Evolutionary conservation across 2,888 invertebrate genomes (phyloP).

Genomic region (Frankliniella intonsa): DNA sequence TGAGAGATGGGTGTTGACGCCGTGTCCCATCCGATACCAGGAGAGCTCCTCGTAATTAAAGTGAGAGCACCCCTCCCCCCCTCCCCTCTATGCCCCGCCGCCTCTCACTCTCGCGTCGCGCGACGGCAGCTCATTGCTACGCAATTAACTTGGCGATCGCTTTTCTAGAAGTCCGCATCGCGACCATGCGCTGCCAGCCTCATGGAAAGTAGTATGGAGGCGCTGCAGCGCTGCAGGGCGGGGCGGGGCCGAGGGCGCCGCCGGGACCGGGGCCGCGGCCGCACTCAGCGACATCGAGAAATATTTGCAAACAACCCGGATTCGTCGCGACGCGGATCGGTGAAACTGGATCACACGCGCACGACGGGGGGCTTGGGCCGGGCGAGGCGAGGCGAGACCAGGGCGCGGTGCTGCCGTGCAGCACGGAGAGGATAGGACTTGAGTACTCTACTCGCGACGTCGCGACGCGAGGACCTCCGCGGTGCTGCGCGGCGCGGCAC

Average conservation of each 20-base stretch:
- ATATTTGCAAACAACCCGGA: too few relatives aligned
- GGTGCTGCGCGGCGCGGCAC: too few relatives aligned
- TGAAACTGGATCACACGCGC: too few relatives aligned
- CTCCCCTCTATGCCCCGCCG: background rate
- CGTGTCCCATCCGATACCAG: background rate
- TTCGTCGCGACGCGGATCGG: too few relatives aligned
- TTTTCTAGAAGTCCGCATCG: background rate
- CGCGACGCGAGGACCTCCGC: too few relatives aligned
- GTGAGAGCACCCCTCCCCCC: background rate
- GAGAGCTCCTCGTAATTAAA: slow-evolving; percentile 15
- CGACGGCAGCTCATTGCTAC: background rate
- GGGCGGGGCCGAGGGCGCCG: background rate
- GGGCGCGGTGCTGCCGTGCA: too few relatives aligned
- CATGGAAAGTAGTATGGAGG: background rate
- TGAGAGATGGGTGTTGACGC: background rate
- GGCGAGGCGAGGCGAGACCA: too few relatives aligned
- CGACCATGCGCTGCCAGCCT: background rate
- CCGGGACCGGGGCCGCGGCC: background rate
- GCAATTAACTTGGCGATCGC: slow-evolving; percentile 20
- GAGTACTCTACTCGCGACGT: too few relatives aligned
- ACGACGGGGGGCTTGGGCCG: too few relatives aligned
- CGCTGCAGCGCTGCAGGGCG: background rate
- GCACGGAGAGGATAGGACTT: too few relatives aligned
- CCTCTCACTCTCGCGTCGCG: background rate
- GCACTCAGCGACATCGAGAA: too few relatives aligned